A percentile compares a stretch with the other conserved stretches of the same genome.
These are phyloP conservation scores for Pristis pectinata DNA, from an alignment of 2,797 vertebrate species.

Conservation along the genomic window DNA sequence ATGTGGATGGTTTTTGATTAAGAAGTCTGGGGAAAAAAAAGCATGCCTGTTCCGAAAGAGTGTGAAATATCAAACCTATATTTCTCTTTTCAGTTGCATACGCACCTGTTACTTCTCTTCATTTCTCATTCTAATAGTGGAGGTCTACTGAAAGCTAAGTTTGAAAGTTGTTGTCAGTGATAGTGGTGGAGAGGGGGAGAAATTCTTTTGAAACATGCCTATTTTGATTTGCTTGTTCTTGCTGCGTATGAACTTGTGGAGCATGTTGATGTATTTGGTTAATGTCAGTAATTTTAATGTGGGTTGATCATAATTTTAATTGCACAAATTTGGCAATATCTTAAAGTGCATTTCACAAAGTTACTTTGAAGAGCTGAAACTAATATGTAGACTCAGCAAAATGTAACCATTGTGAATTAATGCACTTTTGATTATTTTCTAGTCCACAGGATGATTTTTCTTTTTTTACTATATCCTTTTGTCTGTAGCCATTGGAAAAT, in stretches of 20 bases:
- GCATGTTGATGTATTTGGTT: no score
- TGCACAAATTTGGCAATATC: background rate
- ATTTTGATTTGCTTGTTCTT: background rate
- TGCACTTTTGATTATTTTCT: background rate
- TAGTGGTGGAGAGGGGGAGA: background rate
- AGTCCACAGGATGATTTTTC: background rate
- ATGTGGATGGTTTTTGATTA: background rate
- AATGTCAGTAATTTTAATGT: background rate
- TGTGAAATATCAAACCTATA: background rate
- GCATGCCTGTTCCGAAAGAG: background rate
- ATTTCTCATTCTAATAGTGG: no score
- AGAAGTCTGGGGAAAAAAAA: background rate
- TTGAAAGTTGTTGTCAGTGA: background rate
- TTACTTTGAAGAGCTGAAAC: no score
- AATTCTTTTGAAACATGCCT: background rate
- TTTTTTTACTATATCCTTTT: background rate
- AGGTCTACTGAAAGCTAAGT: background rate
- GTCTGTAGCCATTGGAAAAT: background rate
- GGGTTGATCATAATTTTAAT: background rate
- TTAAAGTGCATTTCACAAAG: no score
- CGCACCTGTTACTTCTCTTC: background rate
- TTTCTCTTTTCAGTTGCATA: background rate
- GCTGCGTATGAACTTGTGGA: background rate
- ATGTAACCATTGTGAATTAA: no score
- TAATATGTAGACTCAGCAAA: no score